Base-by-base conservation (phyloP, 2,888 invertebrate species). In the Spilosoma lubricipeda region DNA sequence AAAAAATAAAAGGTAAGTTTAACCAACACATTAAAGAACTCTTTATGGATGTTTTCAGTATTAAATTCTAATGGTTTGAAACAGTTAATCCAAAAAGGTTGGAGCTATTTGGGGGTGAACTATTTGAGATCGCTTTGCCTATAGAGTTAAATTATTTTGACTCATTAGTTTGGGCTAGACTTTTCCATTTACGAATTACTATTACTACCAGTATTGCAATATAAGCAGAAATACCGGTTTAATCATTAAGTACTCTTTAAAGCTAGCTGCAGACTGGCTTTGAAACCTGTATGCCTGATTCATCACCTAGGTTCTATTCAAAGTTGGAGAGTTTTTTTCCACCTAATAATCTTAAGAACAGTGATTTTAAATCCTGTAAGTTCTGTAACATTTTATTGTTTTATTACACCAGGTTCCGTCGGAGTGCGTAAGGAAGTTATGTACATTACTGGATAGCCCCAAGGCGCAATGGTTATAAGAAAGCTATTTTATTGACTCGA, bases 371-470 rank as follows among this genome's bases (percentile, higher is more conserved):
- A 91, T 90, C 88, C 85, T 79, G 78, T 79, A 84, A 90, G 89
- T 90, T 91, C 85, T 87, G 88, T 86, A 87, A 89, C 88, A 89
- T 88, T 92, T 91, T 89, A 92, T 92, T 91, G 91, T 92, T 93
- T 92, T 92, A 91, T 92, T 91, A 86, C 87, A 81, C 85, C 80
- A 80, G 76, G 77, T 82, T 85, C 84, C 78, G 74, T 71, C 82
- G 80, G 76, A 83, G 85, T 88, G 87, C 89, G 90, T 90, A 89
- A 89, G 90, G 85, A 89, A 89, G 89, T 85, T 88, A 89, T 78
- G 80, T 79, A 82, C 86, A 87, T 88, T 89, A 89, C 87, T 77
- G 86, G 81, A 87, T 88, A 85, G 90, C 90, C 90, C 85, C 85
- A 79, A 83, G 86, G 89, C 87, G 80, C 83, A 85, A 89, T 85